Evolutionary conservation across 2,888 invertebrate genomes (phyloP).

Genomic region (Invenusta paracnida): DNA sequence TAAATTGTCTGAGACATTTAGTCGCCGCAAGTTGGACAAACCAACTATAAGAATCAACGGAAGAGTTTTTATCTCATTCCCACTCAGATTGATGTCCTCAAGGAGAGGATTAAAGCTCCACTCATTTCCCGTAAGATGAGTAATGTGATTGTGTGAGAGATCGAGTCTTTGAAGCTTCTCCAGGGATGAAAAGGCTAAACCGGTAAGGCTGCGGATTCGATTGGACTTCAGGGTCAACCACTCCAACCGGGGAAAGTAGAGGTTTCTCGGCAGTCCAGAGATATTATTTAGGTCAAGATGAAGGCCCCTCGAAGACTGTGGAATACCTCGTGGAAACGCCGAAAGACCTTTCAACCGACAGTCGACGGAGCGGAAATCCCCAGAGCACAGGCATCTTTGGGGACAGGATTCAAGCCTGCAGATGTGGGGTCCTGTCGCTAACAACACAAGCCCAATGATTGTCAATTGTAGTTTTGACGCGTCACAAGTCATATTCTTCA

Average conservation of each 20-base stretch:
- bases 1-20: not conserved
- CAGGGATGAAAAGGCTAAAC: not conserved
- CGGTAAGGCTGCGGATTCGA: not conserved
- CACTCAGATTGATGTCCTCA: not conserved
- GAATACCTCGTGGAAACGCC: not conserved
- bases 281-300: not conserved
- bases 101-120: not conserved
- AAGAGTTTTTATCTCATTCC: not conserved
- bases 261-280: not conserved
- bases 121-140: not conserved
- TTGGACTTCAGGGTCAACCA: not conserved
- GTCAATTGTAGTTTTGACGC: no score
- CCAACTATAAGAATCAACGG: not conserved
- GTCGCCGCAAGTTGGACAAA: not conserved
- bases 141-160: not conserved
- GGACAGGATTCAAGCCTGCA: not conserved
- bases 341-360: not conserved
- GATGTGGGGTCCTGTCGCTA: no score
- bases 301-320: not conserved
- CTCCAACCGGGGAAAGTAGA: not conserved
- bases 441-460: no score
- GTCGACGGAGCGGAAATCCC: not conserved
- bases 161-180: not conserved
- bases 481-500: no score
- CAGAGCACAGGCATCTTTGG: not conserved